Base-by-base conservation (phyloP, 2,113 vertebrate genomes). In the Pholis gunnellus region DNA sequence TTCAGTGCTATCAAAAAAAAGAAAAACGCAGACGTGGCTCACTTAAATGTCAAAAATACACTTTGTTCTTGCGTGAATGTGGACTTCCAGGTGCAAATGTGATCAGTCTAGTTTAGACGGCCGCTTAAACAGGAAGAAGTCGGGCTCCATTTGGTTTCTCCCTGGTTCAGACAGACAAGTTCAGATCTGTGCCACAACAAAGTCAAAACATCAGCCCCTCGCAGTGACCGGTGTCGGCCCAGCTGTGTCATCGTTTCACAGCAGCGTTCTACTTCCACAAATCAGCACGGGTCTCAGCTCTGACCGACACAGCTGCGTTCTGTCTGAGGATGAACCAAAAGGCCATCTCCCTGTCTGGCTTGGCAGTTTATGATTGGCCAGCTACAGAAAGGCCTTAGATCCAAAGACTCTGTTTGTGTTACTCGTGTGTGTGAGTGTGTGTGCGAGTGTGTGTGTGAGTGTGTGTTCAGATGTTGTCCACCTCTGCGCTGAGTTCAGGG, bases 401-500 rank as follows among this genome's bases (percentile, higher is more conserved):
- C 77, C 52, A 52, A 50, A 64, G 59, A 81, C 17, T 75, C 14
- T 3, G 38, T 27, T 25, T 71, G 42, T 64, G 14, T 44, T 38
- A 4, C 20, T 31, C 81, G 61, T 36, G 34, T 65, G 27, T 52
- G 18, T 67, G 36, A 79, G 44, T 20, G 50, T 40, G 38, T 68
- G 27, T 42, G 25, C 64, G 48, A 77, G 46, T 52, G 31, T 70
- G n/a, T 61, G 42, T 50, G 48, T 50, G 46, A 6, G 46, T 40
- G 25, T 67, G 36, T 48, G 56, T 57, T 95, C 95, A 97, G 77
- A 95, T 88, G 61, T 95, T 95, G 78, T 97, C 96, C 91, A 95
- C 89, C 82, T 97, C 96, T 80, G 90, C 87, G 83, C 93, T 96
- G 84, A 99, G 94, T 93, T 99, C 98, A 79, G 98, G 97, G 91